These are phyloP conservation scores for Philhelius pedissequus DNA, from an alignment of 2,888 invertebrate genomes.

Conservation along the genomic window DNA sequence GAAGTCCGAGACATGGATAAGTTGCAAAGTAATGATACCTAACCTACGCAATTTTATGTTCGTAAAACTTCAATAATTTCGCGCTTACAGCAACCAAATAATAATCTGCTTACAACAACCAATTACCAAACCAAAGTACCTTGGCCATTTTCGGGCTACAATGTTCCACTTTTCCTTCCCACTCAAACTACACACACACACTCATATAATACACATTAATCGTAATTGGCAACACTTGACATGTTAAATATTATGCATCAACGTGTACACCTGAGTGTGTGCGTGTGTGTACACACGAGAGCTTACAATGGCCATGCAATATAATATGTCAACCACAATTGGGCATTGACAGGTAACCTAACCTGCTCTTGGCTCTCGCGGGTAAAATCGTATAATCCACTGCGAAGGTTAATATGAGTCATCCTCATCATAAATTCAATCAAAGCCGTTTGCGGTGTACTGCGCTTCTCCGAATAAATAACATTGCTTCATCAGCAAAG, in stretches of 20 bases:
- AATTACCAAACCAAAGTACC: constrained; percentile 45
- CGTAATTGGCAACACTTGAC: constrained; percentile 64
- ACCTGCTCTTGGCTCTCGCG: constrained; percentile 41
- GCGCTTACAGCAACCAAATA: constrained; percentile 15
- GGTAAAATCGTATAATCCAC: constrained; percentile 19
- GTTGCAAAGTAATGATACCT: too few species aligned
- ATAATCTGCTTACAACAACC: constrained; percentile 42
- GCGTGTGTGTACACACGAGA: background rate
- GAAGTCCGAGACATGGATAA: too few species aligned
- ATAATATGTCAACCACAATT: constrained; percentile 43
- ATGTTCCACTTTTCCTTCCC: constrained; percentile 22
- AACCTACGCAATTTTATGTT: constrained; percentile 42
- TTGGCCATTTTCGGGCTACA: background rate
- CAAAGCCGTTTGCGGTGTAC: constrained; percentile 18
- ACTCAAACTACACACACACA: constrained; percentile 1
- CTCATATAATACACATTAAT: constrained; percentile 38
- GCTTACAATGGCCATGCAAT: too few species aligned
- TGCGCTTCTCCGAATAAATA: constrained; percentile 8
- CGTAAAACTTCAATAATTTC: background rate
- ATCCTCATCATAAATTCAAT: constrained; percentile 53
- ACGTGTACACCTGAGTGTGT: background rate
- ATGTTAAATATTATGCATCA: constrained; percentile 27
- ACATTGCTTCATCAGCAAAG: constrained; percentile 21
- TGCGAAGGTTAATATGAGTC: constrained; percentile 56
- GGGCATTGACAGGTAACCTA: constrained; percentile 42